Percentiles rank a stretch among this genome's conserved stretches.
Evolutionary conservation across 2,797 vertebrate genomes (phyloP).

Genomic region (Anabacerthia variegaticeps): DNA sequence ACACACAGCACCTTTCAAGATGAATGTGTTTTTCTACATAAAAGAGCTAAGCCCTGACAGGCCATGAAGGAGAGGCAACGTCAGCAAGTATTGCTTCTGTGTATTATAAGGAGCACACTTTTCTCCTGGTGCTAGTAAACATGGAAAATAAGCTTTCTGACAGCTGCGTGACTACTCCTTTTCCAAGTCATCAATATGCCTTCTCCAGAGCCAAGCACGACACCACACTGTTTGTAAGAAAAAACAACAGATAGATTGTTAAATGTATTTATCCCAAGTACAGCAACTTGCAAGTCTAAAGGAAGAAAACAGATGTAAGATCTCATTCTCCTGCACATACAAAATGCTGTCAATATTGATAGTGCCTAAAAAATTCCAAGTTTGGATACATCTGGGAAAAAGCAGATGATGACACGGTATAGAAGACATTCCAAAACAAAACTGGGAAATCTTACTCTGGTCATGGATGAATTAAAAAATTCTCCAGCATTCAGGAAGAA

Average conservation of each 20-base stretch:
- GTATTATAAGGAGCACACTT: not conserved
- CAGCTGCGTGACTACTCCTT: not conserved
- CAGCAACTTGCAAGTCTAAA: not conserved
- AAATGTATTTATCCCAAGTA: not conserved
- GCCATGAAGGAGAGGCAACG: not conserved
- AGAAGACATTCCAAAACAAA: not conserved
- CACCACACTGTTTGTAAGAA: not conserved
- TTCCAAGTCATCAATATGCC: not conserved
- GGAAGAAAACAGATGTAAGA: not conserved
- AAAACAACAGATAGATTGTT: not conserved
- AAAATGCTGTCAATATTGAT: rapidly evolving
- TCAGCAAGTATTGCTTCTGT: not conserved
- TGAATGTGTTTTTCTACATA: not conserved
- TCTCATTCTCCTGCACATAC: not conserved
- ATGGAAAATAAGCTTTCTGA: not conserved
- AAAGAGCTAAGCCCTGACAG: not conserved
- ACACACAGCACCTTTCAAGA: not conserved
- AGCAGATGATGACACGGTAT: not conserved
- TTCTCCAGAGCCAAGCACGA: not conserved
- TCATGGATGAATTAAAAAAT: slow-evolving; percentile 14
- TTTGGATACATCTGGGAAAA: not conserved
- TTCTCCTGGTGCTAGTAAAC: not conserved
- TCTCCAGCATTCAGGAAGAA: not conserved
- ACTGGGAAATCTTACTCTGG: not conserved
- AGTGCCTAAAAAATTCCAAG: not conserved